A percentile compares a stretch with the other conserved stretches of the same genome.
These are phyloP conservation scores for Hippopotamus amphibius DNA, from an alignment of 2,113 vertebrate genomes.

Conservation along the genomic window DNA sequence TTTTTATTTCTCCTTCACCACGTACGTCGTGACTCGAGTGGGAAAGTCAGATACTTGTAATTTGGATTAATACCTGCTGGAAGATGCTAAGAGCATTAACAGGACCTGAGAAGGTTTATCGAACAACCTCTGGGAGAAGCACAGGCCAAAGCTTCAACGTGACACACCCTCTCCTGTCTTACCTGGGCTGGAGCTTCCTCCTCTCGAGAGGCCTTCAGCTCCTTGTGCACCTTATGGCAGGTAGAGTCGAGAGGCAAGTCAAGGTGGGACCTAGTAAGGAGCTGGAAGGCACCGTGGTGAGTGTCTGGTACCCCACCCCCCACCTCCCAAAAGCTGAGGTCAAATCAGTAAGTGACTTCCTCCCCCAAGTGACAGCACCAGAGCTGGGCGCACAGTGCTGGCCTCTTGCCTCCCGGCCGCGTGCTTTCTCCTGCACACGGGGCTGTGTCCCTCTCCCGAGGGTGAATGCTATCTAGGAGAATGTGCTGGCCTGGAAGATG, in stretches of 20 bases:
- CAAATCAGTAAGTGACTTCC: neutral
- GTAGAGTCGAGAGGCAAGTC: neutral
- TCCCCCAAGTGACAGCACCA: too few species aligned
- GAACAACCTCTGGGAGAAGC: neutral
- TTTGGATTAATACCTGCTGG: neutral
- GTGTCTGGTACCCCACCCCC: too few species aligned
- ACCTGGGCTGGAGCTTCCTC: neutral
- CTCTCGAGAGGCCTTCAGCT: neutral
- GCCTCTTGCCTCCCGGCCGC: neutral
- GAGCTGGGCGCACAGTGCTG: neutral
- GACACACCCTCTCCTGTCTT: neutral
- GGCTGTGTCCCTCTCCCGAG: neutral
- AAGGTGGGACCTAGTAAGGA: accelerated
- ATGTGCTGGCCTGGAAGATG: neutral
- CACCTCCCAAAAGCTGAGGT: neutral
- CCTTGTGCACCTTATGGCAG: neutral
- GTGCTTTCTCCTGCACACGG: accelerated
- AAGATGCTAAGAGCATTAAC: neutral
- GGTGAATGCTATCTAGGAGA: neutral
- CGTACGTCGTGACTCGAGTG: neutral
- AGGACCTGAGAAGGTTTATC: neutral
- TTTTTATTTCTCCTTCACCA: neutral
- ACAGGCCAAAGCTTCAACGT: accelerated
- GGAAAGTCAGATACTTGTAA: neutral
- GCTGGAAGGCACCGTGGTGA: neutral